phyloP scores from a whole-genome alignment of 64 coral and sea anemone genomes.

The Actinia tenebrosa region DNA sequence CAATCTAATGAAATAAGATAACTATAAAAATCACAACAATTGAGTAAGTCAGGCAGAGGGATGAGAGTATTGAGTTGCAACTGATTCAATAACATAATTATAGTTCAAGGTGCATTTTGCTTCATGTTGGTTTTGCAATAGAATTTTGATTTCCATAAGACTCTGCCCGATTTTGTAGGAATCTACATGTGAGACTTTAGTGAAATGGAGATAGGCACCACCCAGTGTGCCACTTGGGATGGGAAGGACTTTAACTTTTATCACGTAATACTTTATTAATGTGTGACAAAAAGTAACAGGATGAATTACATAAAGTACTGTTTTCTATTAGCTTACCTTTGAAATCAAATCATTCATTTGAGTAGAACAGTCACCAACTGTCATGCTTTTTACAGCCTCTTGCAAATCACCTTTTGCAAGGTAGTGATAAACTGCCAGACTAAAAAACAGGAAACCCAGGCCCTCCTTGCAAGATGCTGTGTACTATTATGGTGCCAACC shows the following conservation, averaged over 20 bases:
- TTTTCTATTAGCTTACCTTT: constrained; percentile 43
- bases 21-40: neutral
- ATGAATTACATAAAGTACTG: neutral
- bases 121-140: too few relatives aligned
- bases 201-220: too few relatives aligned
- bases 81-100: too few relatives aligned
- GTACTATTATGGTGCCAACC: constrained; percentile 60
- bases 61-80: too few relatives aligned
- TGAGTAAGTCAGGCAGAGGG: too few relatives aligned
- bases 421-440: constrained; percentile 46
- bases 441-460: constrained; percentile 58
- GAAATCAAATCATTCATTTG: constrained; percentile 49
- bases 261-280: too few relatives aligned
- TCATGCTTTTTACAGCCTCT: constrained; percentile 48
- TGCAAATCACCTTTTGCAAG: constrained; percentile 51
- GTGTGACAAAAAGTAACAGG: neutral
- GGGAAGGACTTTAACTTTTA: too few relatives aligned
- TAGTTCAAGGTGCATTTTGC: too few relatives aligned
- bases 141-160: too few relatives aligned
- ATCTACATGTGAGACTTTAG: too few relatives aligned
- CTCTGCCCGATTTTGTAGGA: too few relatives aligned
- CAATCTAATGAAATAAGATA: constrained; percentile 50
- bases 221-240: too few relatives aligned
- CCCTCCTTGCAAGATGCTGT: constrained; percentile 49
- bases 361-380: constrained; percentile 58